Evolutionary conservation across 2,888 invertebrate species (phyloP).

Genomic region (Crossocerus cetratus): DNA sequence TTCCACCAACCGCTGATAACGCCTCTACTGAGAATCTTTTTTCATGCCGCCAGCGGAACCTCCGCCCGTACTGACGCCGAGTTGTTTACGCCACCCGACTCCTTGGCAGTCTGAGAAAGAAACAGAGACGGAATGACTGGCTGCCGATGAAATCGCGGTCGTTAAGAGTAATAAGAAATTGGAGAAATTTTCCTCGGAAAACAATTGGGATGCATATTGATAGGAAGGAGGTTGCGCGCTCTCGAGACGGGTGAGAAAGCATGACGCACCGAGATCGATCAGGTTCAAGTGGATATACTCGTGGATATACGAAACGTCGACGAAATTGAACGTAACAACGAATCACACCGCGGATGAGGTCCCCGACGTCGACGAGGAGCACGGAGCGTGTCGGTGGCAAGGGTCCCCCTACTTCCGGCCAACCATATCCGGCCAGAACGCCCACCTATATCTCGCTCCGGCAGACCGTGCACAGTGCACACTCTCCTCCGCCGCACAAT

Average conservation of each 20-base stretch:
- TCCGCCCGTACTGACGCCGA: conserved; percentile 10
- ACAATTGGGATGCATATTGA: not conserved
- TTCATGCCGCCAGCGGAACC: conserved; percentile 14
- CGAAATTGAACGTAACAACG: conserved; percentile 57
- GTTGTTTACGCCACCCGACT: conserved; percentile 17
- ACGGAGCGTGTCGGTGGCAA: conserved; percentile 74
- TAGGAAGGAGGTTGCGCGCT: not conserved
- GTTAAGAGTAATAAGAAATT: not conserved
- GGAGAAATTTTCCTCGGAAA: conserved; percentile 5
- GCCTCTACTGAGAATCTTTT: conserved; percentile 15
- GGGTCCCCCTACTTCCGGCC: conserved; percentile 76
- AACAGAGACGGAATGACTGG: not conserved
- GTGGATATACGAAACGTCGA: conserved; percentile 25
- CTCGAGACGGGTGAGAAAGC: not conserved
- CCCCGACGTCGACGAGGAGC: conserved; percentile 63
- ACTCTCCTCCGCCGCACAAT: conserved; percentile 59
- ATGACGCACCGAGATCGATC: too few species aligned
- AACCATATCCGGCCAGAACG: conserved; percentile 75
- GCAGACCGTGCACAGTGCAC: conserved; percentile 68
- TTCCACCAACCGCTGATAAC: conserved; percentile 28
- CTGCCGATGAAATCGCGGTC: not conserved
- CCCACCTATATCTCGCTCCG: conserved; percentile 70
- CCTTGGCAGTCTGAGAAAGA: not conserved
- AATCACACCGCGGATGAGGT: conserved; percentile 63
- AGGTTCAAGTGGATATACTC: not conserved